These are phyloP conservation scores for Spinibarbus caldwelli DNA, from an alignment of 2,797 vertebrate genomes.

Conservation along the genomic window DNA sequence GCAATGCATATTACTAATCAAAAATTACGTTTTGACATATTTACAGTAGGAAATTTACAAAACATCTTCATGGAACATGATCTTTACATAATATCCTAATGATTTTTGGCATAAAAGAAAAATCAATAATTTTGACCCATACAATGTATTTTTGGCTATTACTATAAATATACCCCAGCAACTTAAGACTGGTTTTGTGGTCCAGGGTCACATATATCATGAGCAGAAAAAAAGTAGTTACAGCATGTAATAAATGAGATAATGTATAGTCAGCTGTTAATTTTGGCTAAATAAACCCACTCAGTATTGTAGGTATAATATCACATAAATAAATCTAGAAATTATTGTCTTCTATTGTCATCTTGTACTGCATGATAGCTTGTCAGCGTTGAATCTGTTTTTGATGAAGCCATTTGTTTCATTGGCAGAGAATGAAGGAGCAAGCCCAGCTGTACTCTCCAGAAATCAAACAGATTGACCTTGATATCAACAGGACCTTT, in stretches of 20 bases:
- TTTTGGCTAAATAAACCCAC: background rate
- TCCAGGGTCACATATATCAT: background rate
- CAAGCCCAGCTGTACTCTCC: constrained; percentile 86
- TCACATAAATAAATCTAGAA: background rate
- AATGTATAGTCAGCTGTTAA: background rate
- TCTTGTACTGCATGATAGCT: background rate
- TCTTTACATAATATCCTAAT: too few relatives aligned
- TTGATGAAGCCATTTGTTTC: background rate
- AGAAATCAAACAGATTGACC: constrained; percentile 93
- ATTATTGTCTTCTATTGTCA: background rate
- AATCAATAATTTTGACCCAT: too few relatives aligned
- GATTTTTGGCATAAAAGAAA: too few relatives aligned
- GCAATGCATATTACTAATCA: too few relatives aligned
- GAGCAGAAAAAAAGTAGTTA: background rate
- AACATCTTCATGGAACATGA: too few relatives aligned
- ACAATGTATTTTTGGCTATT: too few relatives aligned
- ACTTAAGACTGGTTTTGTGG: too few relatives aligned
- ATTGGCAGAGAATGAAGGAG: constrained; percentile 88
- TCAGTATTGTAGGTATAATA: background rate
- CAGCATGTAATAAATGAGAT: background rate
- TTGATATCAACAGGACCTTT: constrained; percentile 93
- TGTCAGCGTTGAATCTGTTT: background rate
- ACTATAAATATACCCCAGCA: too few relatives aligned
- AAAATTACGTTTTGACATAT: too few relatives aligned
- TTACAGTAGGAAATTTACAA: too few relatives aligned